Base-by-base conservation (phyloP, 2,888 invertebrate species). In the Odontomyia ornata region DNA sequence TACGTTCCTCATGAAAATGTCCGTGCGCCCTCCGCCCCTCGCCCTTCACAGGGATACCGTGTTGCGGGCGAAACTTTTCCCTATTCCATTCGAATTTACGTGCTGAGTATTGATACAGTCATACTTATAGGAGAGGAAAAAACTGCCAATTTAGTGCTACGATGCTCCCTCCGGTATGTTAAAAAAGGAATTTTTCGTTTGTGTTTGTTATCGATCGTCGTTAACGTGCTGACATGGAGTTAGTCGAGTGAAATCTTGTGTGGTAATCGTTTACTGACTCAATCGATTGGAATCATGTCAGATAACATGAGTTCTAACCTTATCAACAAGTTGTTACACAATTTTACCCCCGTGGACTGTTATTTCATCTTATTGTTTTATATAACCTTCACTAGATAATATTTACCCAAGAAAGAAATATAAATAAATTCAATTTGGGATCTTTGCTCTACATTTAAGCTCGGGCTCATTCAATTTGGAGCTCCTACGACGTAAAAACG, bases 201-300 rank as follows among this genome's bases (percentile, higher is more conserved):
- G 71, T 52, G 25, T 71, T 23, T 47, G 71, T 15, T 73, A 73
- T 60, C 60, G 57, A 73, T 72, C 30, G 30, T 18, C 30, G 56
- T 57, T 56, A 60, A 30, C 57, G 60, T 60, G 25, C 57, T 60
- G 60, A 25, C 69, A 46, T 47, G 5, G 56, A 78, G 64, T 78
- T 36, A 52, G 56, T 75, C 64, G 77, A 78, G 77, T 78, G 75
- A 77, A 78, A 78, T 78, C 75, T 77, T 60, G 64, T 78, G 78
- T 75, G 78, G 77, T 77, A 78, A 78, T 78, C 75, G 71, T 60
- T 62, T 71, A 60, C 77, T 47, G 69, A 69, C 78, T 78, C 78
- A 78, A 78, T 78, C 78, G 75, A 75, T 77, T 71, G 78, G 78
- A 78, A 78, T 78, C 76, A 77, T 77, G 78, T 78, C 77, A 78